A percentile compares a stretch with the other conserved stretches of the same genome.
Conservation (phyloP, 2,113 vertebrate species). For the Antechinus flavipes region DNA sequence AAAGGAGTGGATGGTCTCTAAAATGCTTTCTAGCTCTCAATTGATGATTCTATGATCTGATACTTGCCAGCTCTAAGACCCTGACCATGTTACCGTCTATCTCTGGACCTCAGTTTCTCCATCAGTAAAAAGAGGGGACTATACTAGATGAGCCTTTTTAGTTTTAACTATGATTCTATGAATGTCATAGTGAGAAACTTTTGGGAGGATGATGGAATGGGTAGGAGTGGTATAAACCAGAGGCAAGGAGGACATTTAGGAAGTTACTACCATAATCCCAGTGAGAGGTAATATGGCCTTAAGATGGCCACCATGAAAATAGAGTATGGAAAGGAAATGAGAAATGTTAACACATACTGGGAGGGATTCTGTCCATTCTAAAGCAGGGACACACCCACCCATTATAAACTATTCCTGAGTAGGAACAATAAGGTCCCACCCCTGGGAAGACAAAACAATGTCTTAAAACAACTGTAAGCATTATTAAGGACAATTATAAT, state of each 20-base stretch:
- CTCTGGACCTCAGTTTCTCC: too few species aligned
- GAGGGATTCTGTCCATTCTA: neutral
- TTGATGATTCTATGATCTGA: too few species aligned
- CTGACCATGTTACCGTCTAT: too few species aligned
- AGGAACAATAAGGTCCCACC: neutral
- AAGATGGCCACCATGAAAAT: neutral
- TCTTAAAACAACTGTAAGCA: neutral
- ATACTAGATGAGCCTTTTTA: too few species aligned
- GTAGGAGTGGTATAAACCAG: neutral
- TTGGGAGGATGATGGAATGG: neutral
- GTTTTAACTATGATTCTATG: too few species aligned
- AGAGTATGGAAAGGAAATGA: neutral
- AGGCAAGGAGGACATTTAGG: neutral
- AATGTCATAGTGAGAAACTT: neutral
- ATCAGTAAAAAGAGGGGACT: too few species aligned
- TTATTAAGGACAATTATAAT: neutral
- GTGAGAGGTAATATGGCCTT: neutral
- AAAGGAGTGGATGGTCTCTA: too few species aligned
- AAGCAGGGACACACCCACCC: neutral
- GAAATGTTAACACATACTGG: neutral
- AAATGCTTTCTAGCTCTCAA: too few species aligned
- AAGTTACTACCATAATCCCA: neutral
- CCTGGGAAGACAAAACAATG: neutral
- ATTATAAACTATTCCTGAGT: neutral
- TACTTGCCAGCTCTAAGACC: too few species aligned